Evolutionary conservation across 2,797 vertebrate genomes (phyloP).

Genomic region (Balearica regulorum): DNA sequence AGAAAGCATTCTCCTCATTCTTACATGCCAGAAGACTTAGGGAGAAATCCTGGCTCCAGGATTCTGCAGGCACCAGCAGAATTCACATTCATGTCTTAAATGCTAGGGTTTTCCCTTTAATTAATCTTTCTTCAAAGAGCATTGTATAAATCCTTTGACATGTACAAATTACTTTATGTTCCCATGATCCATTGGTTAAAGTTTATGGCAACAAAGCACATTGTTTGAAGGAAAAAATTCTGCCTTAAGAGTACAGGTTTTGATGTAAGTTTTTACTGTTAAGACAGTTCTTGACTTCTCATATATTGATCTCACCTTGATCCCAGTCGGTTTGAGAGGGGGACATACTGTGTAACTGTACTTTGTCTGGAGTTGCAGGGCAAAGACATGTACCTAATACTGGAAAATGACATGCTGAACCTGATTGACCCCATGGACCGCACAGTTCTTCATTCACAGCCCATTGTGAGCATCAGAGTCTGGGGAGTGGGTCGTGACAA

Average conservation of each 20-base stretch:
- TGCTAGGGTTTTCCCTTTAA: background rate
- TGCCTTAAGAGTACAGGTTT: background rate
- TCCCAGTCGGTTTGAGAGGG: background rate
- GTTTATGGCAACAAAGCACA: background rate
- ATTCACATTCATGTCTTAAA: background rate
- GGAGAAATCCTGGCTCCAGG: background rate
- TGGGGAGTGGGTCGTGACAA: slow-evolving; percentile 97
- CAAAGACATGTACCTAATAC: slow-evolving; percentile 92
- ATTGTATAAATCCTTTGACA: background rate
- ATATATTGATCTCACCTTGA: background rate
- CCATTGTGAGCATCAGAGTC: slow-evolving; percentile 94
- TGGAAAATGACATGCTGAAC: slow-evolving; percentile 91
- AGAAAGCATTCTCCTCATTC: background rate
- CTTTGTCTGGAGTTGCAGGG: slow-evolving; percentile 77
- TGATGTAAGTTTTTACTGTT: background rate
- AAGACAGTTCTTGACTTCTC: background rate
- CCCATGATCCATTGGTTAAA: background rate
- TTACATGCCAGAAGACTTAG: background rate
- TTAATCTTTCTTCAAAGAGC: background rate
- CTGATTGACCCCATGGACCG: slow-evolving; percentile 92
- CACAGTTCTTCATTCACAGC: slow-evolving; percentile 91
- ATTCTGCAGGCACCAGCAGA: background rate
- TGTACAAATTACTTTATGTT: background rate
- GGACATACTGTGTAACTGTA: background rate
- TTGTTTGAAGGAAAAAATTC: background rate